Conservation (phyloP, 2,888 invertebrate species). For the Yponomeuta malinellus region DNA sequence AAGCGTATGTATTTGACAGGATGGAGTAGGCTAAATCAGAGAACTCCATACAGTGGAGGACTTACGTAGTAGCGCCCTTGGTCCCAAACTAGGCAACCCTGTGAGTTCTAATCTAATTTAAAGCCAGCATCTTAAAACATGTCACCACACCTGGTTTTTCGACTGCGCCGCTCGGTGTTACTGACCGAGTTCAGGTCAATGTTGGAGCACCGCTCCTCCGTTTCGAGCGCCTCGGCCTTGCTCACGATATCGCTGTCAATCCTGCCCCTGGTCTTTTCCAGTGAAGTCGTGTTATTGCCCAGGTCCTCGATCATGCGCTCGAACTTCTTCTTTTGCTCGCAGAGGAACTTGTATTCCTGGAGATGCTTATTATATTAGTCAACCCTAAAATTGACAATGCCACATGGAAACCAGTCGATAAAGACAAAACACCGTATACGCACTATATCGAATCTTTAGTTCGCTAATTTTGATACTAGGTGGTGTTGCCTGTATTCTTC, state of each 20-base stretch:
- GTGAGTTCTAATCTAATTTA: no score
- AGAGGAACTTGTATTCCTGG: slow-evolving; percentile 55
- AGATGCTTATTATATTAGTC: not conserved
- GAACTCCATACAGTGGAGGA: no score
- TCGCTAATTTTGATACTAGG: no score
- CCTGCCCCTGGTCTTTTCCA: slow-evolving; percentile 44
- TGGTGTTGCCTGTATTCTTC: no score
- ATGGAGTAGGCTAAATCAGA: no score
- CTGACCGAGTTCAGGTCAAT: slow-evolving; percentile 22
- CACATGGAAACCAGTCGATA: not conserved
- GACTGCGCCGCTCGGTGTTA: not conserved
- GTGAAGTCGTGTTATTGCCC: slow-evolving; percentile 32
- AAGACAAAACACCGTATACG: no score
- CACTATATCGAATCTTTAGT: no score
- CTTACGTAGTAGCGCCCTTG: no score
- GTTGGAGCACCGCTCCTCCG: slow-evolving; percentile 46
- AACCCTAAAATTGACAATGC: slow-evolving; percentile 14
- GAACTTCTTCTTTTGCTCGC: slow-evolving; percentile 50
- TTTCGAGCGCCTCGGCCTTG: slow-evolving; percentile 44
- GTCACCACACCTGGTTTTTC: not conserved
- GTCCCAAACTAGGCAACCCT: no score
- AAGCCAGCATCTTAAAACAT: no score
- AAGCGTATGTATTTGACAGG: no score
- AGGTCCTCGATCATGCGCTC: slow-evolving; percentile 41
- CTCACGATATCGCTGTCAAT: slow-evolving; percentile 44